A percentile compares a stretch with the other conserved stretches of the same genome.
Evolutionary conservation across 2,113 vertebrate species (phyloP).

Genomic region (Cygnus buccinator): DNA sequence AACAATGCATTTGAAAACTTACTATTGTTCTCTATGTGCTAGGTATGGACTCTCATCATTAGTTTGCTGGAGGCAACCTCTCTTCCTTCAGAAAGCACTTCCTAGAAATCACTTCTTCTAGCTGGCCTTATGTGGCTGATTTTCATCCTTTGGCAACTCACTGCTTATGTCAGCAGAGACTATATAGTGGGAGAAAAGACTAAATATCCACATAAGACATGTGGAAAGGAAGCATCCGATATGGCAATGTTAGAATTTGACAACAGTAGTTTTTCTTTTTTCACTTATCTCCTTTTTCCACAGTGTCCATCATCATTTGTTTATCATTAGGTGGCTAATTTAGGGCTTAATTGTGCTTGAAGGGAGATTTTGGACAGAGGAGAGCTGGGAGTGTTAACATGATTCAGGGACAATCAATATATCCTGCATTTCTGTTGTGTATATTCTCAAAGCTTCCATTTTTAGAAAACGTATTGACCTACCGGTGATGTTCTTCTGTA

Average conservation of each 20-base stretch:
- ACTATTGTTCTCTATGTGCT: not conserved
- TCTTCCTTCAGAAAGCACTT: not conserved
- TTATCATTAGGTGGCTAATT: constrained; percentile 25
- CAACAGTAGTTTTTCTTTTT: not conserved
- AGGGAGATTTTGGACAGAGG: not conserved
- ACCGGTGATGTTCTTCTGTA: not conserved
- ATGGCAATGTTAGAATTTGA: not conserved
- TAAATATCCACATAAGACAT: not conserved
- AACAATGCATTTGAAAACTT: not conserved
- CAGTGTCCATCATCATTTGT: constrained; percentile 14
- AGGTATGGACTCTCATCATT: not conserved
- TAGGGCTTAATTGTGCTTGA: constrained; percentile 24
- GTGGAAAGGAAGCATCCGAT: not conserved
- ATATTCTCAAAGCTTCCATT: not conserved
- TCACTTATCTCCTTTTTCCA: not conserved
- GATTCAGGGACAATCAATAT: not conserved
- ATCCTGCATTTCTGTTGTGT: not conserved
- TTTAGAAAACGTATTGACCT: not conserved
- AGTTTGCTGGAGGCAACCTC: not conserved
- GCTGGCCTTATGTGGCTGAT: not conserved
- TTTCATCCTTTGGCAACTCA: not conserved
- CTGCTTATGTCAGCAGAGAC: not conserved
- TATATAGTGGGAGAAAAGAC: not conserved
- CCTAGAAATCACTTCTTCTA: not conserved
- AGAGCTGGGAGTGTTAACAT: not conserved